Base-by-base conservation (phyloP, 1,140 invertebrate species). In the Hyposmocoma kahamanoa region DNA sequence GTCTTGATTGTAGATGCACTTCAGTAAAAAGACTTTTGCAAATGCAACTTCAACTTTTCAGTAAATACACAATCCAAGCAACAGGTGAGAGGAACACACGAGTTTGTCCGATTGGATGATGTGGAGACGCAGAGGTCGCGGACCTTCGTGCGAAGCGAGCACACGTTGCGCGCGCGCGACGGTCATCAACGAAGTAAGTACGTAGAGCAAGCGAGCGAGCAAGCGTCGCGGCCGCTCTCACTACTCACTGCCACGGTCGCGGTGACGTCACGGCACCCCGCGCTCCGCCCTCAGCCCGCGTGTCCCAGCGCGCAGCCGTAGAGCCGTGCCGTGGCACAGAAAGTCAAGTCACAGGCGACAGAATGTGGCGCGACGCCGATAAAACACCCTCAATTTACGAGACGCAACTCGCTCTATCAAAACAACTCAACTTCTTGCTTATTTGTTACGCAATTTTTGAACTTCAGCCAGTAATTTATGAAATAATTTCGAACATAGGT, bases 161-260 rank as follows among this genome's bases (percentile, higher is more conserved):
- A 62, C 65, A 78, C 81, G 77, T 77, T 74, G 60, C 65, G 68
- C 73, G 72, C 68, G 73, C 72, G 75, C 81, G 81, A 80, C 79
- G 71, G 79, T 74, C 75, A 67, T 71, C 73, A 71, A 62, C 78
- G 72, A 20, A 36, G 69, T n/a, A n/a, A 82, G 77, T 84, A 84
- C 79, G 56, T 72, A 70, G 70, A 81, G 71, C 72, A 68, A 69
- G 71, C 72, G 70, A 82, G 69, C 69, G 69, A 80, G 70, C 84
- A 65, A 71, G 60, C 72, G 75, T 74, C 76, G 72, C 76, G 73
- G 64, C 67, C 77, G 74, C 78, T 80, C 81, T 82, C 78, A 76
- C 72, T 80, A 73, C 79, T 80, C 76, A 82, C 79, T 83, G 79
- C 81, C 79, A 84, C 81, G 81, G 81, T 83, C 81, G 81, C 63